These are phyloP conservation scores for Lepeophtheirus salmonis DNA, from an alignment of 1,140 invertebrate genomes.

Conservation along the genomic window DNA sequence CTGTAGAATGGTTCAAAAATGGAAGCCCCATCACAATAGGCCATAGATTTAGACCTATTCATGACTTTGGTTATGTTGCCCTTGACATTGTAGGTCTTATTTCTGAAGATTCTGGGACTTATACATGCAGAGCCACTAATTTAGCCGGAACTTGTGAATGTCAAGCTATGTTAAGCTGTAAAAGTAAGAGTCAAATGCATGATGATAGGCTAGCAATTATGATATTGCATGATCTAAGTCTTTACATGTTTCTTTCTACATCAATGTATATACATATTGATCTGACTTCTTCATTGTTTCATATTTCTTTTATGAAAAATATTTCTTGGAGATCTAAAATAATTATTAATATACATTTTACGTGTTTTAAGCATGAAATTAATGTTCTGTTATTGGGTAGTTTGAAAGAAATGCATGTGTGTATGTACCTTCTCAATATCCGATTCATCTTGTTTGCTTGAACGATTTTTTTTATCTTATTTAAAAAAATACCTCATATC, in stretches of 20 bases:
- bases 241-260: background rate
- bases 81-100: slow-evolving; percentile 74
- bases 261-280: background rate
- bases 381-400: too few species aligned
- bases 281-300: background rate
- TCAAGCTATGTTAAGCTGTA: slow-evolving; percentile 40
- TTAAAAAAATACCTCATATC: background rate
- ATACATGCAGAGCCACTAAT: slow-evolving; percentile 81
- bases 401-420: too few species aligned
- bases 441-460: too few species aligned
- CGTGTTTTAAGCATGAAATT: too few species aligned
- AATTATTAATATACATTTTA: too few species aligned
- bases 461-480: too few species aligned
- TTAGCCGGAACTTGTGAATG: slow-evolving; percentile 38
- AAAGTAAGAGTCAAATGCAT: slow-evolving; percentile 21
- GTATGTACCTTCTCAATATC: too few species aligned
- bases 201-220: background rate
- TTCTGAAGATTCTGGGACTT: slow-evolving; percentile 77
- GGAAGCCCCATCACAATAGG: slow-evolving; percentile 62
- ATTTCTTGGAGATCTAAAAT: too few species aligned
- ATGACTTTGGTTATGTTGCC: slow-evolving; percentile 87
- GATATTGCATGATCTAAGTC: background rate
- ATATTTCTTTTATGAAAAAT: too few species aligned
- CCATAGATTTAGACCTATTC: slow-evolving; percentile 75
- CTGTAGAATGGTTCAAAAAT: slow-evolving; percentile 86